phyloP scores from a whole-genome alignment of 37 sponge, comb jelly and placozoan genomes.

The Eunapius fragilis region DNA sequence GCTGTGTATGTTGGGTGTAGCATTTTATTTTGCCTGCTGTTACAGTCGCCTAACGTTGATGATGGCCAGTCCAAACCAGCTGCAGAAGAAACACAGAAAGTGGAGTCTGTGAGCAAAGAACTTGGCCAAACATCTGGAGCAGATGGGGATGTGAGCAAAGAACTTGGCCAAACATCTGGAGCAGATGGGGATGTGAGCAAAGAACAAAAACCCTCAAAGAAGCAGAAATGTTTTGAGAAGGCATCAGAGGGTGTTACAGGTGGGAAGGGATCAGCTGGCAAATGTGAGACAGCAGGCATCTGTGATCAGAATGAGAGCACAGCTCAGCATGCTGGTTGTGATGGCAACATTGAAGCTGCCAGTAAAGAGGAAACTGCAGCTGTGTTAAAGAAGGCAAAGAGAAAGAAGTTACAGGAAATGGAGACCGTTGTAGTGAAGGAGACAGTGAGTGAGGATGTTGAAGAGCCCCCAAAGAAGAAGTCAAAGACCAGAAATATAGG shows the following conservation, averaged over 20 bases:
- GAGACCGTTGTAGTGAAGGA: not conserved
- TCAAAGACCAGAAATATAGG: not conserved
- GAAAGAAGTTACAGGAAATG: not conserved
- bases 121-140: not conserved
- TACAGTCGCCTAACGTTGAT: not conserved
- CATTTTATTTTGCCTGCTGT: not conserved
- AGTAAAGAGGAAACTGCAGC: not conserved
- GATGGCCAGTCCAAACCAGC: not conserved
- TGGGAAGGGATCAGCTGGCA: not conserved
- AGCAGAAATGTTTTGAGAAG: not conserved
- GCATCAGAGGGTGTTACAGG: not conserved
- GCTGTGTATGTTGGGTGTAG: too few relatives aligned
- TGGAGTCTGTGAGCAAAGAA: not conserved
- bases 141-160: not conserved
- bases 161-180: not conserved
- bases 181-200: not conserved
- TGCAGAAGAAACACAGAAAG: not conserved
- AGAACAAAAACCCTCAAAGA: conserved; percentile 4
- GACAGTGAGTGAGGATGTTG: not conserved
- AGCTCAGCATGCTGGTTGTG: not conserved
- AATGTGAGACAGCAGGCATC: not conserved
- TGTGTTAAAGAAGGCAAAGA: conserved; percentile 3
- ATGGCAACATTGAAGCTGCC: not conserved
- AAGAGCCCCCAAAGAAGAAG: not conserved
- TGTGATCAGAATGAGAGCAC: not conserved